These are phyloP conservation scores for Palaemon carinicauda DNA, from an alignment of 1,140 invertebrate genomes.

Conservation along the genomic window DNA sequence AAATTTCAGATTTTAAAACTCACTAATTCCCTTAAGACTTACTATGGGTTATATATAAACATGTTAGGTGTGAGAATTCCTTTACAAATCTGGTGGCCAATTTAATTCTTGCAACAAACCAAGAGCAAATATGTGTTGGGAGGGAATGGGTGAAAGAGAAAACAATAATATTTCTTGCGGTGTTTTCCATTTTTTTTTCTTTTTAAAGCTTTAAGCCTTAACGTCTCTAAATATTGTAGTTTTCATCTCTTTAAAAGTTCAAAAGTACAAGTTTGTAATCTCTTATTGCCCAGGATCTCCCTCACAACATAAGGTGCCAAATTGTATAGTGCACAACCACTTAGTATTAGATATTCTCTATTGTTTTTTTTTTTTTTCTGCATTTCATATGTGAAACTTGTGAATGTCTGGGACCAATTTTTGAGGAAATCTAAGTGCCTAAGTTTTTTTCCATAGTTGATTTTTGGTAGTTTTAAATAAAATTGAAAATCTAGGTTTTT, in stretches of 20 bases:
- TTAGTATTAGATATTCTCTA: background rate
- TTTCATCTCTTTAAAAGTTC: background rate
- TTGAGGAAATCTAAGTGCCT: background rate
- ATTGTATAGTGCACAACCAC: background rate
- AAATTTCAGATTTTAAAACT: no score
- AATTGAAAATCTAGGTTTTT: background rate
- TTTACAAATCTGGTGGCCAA: no score
- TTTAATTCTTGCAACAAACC: no score
- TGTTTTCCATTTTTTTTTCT: no score
- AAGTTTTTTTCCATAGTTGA: no score
- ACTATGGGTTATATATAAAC: no score
- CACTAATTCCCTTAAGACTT: no score
- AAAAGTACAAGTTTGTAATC: background rate
- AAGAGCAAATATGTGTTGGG: no score
- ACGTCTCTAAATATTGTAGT: background rate
- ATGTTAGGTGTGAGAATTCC: no score
- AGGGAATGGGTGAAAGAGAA: no score
- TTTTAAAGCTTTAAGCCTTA: no score
- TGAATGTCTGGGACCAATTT: conserved; percentile 14
- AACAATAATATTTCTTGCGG: no score
- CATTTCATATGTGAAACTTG: background rate
- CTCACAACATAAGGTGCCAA: background rate
- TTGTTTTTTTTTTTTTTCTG: background rate
- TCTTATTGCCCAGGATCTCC: background rate
- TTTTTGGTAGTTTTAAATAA: conserved; percentile 8